These are phyloP conservation scores for Megamerina dolium DNA, from an alignment of 2,888 invertebrate genomes.

Conservation along the genomic window DNA sequence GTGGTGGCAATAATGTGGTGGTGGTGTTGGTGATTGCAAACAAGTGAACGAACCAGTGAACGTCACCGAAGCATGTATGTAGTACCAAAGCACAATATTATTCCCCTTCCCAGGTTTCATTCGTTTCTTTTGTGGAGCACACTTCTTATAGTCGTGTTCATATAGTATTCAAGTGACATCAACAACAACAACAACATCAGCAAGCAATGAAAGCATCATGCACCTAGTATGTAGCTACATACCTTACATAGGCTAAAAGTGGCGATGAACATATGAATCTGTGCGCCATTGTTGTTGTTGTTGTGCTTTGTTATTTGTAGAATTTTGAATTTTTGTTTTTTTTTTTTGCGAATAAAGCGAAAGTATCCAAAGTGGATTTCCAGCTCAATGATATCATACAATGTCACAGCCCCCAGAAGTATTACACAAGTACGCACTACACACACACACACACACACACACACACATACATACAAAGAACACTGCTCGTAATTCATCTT, in stretches of 20 bases:
- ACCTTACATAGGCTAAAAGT: neutral
- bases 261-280: neutral
- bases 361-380: slow-evolving; percentile 26
- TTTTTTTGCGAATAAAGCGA: slow-evolving; percentile 27
- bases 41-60: neutral
- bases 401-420: slow-evolving; percentile 31
- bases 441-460: too few species aligned
- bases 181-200: too few species aligned
- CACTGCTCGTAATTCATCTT: too few species aligned
- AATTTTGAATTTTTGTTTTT: slow-evolving; percentile 32
- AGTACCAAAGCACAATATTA: neutral
- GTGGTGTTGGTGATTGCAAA: slow-evolving; percentile 1
- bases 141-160: neutral
- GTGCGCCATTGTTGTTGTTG: slow-evolving; percentile 16
- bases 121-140: neutral
- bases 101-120: neutral
- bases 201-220: too few species aligned
- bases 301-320: slow-evolving; percentile 12
- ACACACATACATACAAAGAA: too few species aligned
- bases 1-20: neutral
- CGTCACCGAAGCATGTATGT: slow-evolving; percentile 2
- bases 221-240: too few species aligned
- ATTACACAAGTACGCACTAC: too few species aligned
- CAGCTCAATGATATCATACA: slow-evolving; percentile 38
- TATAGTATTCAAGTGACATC: neutral